A percentile compares a stretch with the other conserved stretches of the same genome.
These are phyloP conservation scores for Lycia hirtaria DNA, from an alignment of 2,888 invertebrate species.

Conservation along the genomic window DNA sequence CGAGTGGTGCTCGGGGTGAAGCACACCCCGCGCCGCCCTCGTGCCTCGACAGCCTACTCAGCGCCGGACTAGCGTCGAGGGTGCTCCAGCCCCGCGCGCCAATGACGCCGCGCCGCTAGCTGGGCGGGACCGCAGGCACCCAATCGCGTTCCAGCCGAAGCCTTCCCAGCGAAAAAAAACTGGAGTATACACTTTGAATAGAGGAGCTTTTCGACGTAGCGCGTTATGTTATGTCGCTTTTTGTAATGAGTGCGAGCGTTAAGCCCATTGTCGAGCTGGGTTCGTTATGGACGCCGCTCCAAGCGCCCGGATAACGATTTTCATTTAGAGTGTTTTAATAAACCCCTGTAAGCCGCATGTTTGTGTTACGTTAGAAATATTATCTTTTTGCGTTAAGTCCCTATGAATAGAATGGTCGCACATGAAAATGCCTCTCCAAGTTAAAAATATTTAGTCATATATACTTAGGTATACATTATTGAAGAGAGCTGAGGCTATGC, in stretches of 20 bases:
- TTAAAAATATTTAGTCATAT: background rate
- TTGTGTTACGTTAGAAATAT: slow-evolving; percentile 57
- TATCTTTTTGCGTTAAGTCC: slow-evolving; percentile 45
- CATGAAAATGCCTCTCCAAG: slow-evolving; percentile 17
- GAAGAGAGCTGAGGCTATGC: background rate
- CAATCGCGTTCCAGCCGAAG: slow-evolving; percentile 66
- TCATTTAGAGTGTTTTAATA: slow-evolving; percentile 84
- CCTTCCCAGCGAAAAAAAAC: slow-evolving; percentile 81
- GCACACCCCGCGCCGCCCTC: slow-evolving; percentile 83
- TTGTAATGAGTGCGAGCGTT: slow-evolving; percentile 85
- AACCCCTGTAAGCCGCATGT: slow-evolving; percentile 78
- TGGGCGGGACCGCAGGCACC: slow-evolving; percentile 72
- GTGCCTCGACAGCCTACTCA: slow-evolving; percentile 84
- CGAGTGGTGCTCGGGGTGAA: slow-evolving; percentile 85
- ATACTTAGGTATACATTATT: background rate
- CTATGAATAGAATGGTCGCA: slow-evolving; percentile 12
- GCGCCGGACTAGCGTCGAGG: slow-evolving; percentile 76
- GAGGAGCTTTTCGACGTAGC: slow-evolving; percentile 82
- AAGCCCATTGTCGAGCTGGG: slow-evolving; percentile 84
- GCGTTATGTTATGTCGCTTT: slow-evolving; percentile 84
- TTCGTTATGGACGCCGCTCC: slow-evolving; percentile 83
- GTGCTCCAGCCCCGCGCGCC: slow-evolving; percentile 77
- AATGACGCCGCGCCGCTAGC: slow-evolving; percentile 62
- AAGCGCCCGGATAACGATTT: slow-evolving; percentile 83
- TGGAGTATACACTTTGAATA: slow-evolving; percentile 84